Conservation (phyloP, 2,888 invertebrate species). For the Mythimna loreyi region DNA sequence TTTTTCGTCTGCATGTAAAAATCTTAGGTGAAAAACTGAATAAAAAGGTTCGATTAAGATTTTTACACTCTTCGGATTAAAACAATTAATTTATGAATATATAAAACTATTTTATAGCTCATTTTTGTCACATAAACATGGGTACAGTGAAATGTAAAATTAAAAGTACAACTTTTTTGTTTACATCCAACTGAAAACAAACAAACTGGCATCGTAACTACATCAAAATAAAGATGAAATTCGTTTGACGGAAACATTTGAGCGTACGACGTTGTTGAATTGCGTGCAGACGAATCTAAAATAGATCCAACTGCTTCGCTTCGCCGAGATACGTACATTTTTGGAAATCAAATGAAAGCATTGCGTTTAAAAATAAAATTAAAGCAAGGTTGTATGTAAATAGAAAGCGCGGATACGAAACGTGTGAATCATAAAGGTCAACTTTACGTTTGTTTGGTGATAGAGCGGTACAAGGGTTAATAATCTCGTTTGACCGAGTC, state of each 20-base stretch:
- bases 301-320: constrained; percentile 84
- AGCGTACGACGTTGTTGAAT: constrained; percentile 81
- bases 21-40: constrained; percentile 4
- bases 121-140: constrained; percentile 71
- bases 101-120: constrained; percentile 65
- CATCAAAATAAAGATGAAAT: constrained; percentile 74
- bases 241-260: constrained; percentile 71
- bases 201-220: constrained; percentile 67
- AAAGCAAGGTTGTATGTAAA: constrained; percentile 82
- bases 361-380: constrained; percentile 81
- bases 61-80: constrained; percentile 32
- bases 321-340: constrained; percentile 88
- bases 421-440: constrained; percentile 75
- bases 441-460: constrained; percentile 69
- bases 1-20: neutral
- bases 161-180: constrained; percentile 65
- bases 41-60: constrained; percentile 30
- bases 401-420: constrained; percentile 72
- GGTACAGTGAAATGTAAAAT: constrained; percentile 63
- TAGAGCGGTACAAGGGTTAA: constrained; percentile 60
- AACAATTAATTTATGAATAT: constrained; percentile 60
- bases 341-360: constrained; percentile 89
- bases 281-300: constrained; percentile 78
- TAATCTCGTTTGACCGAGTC: constrained; percentile 61
- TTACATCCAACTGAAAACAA: constrained; percentile 59